Conservation (phyloP, 2,888 invertebrate species). For the Alcis repandata region DNA sequence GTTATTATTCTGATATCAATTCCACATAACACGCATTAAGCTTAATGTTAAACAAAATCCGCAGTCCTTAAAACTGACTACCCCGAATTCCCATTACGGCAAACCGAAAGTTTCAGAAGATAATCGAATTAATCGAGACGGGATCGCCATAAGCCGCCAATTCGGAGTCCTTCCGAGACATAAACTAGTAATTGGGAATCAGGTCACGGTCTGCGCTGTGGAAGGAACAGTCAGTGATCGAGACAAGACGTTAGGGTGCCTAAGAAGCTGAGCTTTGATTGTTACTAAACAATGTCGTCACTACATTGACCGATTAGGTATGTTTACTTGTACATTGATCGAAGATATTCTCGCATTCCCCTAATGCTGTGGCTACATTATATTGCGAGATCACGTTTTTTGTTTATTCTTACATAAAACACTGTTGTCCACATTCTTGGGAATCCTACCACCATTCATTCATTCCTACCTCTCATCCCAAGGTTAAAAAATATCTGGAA, state of each 20-base stretch:
- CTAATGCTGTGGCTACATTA: no score
- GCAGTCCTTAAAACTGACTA: slow-evolving; percentile 22
- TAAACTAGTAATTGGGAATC: slow-evolving; percentile 39
- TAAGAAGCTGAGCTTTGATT: no score
- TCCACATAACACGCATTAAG: slow-evolving; percentile 7
- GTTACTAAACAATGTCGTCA: no score
- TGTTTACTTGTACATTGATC: not conserved
- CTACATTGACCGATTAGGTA: not conserved
- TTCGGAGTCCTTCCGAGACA: slow-evolving; percentile 37
- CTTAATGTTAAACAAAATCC: slow-evolving; percentile 25
- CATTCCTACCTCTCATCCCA: no score
- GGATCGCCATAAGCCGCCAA: slow-evolving; percentile 39
- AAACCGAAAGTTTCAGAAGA: slow-evolving; percentile 30
- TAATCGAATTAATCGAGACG: slow-evolving; percentile 39
- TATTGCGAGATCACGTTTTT: no score
- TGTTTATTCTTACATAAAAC: no score
- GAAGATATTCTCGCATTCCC: not conserved
- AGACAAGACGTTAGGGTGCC: not conserved
- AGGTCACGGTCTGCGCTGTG: slow-evolving; percentile 26
- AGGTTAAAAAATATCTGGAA: no score
- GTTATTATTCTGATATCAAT: no score
- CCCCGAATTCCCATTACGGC: slow-evolving; percentile 32
- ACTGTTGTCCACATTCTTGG: no score
- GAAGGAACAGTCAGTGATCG: slow-evolving; percentile 14
- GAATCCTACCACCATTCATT: no score